Base-by-base conservation (phyloP, 2,797 vertebrate species). In the Gouania willdenowi region DNA sequence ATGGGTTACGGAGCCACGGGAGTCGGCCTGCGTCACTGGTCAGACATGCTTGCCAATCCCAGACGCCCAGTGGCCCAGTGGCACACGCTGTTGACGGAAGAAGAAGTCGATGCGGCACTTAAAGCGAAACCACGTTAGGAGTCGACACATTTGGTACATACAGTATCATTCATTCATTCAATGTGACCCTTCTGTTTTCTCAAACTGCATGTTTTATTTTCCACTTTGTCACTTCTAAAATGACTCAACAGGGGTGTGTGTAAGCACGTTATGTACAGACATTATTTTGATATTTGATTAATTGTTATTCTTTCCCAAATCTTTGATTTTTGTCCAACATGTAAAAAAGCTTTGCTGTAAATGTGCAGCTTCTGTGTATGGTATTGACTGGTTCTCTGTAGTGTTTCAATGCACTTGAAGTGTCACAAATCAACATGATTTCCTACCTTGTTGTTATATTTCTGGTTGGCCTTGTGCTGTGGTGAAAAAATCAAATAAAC, bases 11-110 rank as follows among this genome's bases (percentile, higher is more conserved):
- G 88, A 0, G 89, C 84, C 0, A 91, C 92, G 0, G 92, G 93
- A 1, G 90, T 92, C 0, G 91, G 92, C 44, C 82, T 95, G 24
- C 86, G 92, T 25, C 93, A 95, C 54, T 95, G 93, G 93, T 92
- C 92, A 0, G 93, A 95, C 15, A 95, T 94, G 93, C 67, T 95
- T 44, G 91, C 92, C 46, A 94, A 91, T 47, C 93, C 93, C 2
- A 86, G 93, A 25, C 87, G 92, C 42, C 92, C 93, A 7, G 88
- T 95, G 0, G 93, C 93, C 31, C 93, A 94, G 81, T 95, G 93
- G 93, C 93, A 95, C 78, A 92, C 91, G 0, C 86, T 95, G 33
- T 66, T 91, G 58, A 83, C 90, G 0, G 92, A 93, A 12, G 92
- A 94, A 27, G 88, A 93, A 32, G 85, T 89, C 3, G 90, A 94